phyloP scores from a whole-genome alignment of 2,888 invertebrate genomes.

The Atrina japonica region DNA sequence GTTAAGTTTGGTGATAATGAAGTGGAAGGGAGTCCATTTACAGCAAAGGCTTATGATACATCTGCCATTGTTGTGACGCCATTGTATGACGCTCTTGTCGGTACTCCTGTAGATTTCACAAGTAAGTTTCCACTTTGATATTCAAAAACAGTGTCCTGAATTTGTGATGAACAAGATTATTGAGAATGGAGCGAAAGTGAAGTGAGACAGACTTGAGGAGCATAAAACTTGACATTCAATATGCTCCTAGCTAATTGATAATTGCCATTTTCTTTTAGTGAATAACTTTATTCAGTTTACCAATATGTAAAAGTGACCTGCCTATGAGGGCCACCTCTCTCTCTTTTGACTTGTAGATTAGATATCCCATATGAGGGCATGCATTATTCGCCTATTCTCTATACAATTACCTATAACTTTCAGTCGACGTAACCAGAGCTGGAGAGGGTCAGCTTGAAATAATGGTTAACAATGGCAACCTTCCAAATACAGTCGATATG shows the following conservation, averaged over 20 bases:
- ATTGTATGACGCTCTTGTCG: conserved; percentile 92
- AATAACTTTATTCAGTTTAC: too few relatives aligned
- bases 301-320: too few relatives aligned
- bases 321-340: too few relatives aligned
- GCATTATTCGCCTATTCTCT: too few relatives aligned
- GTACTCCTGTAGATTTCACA: conserved; percentile 96
- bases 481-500: conserved; percentile 89
- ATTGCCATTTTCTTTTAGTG: too few relatives aligned
- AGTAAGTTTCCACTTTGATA: conserved; percentile 84
- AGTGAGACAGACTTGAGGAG: too few relatives aligned
- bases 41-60: conserved; percentile 90
- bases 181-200: too few relatives aligned
- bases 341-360: neutral
- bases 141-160: neutral
- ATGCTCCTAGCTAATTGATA: too few relatives aligned
- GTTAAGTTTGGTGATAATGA: conserved; percentile 81
- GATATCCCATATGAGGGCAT: too few relatives aligned
- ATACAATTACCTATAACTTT: conserved; percentile 76
- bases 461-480: conserved; percentile 99
- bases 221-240: too few relatives aligned
- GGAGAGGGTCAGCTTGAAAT: conserved; percentile 99
- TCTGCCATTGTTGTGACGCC: conserved; percentile 90
- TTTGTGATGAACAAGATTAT: too few relatives aligned
- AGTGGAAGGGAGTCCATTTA: conserved; percentile 95
- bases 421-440: conserved; percentile 98